A percentile compares a stretch with the other conserved stretches of the same genome.
These are phyloP conservation scores for Barypeithes pellucidus DNA, from an alignment of 2,888 invertebrate species.

Conservation along the genomic window DNA sequence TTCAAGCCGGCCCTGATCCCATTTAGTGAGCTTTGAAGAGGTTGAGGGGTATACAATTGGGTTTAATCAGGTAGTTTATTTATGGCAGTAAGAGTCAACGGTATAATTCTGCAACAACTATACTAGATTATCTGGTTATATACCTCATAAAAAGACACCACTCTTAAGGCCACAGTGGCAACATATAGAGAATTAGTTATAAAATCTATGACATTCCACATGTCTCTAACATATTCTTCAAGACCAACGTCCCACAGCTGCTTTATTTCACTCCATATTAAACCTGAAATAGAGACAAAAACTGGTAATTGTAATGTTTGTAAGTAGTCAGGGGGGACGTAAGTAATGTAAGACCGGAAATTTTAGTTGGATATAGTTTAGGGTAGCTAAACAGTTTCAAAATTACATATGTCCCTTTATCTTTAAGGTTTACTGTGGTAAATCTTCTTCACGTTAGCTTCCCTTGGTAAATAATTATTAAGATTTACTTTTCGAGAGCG, in stretches of 20 bases:
- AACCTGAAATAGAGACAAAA: conserved; percentile 75
- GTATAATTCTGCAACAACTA: too few relatives aligned
- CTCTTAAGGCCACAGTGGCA: conserved; percentile 94
- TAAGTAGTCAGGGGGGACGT: too few relatives aligned
- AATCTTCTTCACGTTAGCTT: neutral
- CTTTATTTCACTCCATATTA: conserved; percentile 99
- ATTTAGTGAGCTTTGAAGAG: too few relatives aligned
- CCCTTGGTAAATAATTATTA: neutral
- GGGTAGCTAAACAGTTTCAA: too few relatives aligned
- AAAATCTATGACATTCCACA: conserved; percentile 99
- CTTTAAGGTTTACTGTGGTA: neutral
- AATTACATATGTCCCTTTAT: neutral
- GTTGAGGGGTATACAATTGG: too few relatives aligned
- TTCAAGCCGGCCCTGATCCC: too few relatives aligned
- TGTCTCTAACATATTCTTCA: conserved; percentile 96
- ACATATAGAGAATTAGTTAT: conserved; percentile 98
- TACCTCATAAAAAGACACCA: conserved; percentile 96
- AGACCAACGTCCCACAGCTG: conserved; percentile 98
- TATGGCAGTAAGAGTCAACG: too few relatives aligned
- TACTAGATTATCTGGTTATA: too few relatives aligned
- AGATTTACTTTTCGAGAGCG: neutral
- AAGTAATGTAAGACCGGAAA: neutral
- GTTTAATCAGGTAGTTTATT: too few relatives aligned
- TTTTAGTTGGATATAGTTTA: too few relatives aligned
- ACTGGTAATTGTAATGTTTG: neutral